These are phyloP conservation scores for Hyposoter didymator DNA, from an alignment of 2,888 invertebrate species.

Conservation along the genomic window DNA sequence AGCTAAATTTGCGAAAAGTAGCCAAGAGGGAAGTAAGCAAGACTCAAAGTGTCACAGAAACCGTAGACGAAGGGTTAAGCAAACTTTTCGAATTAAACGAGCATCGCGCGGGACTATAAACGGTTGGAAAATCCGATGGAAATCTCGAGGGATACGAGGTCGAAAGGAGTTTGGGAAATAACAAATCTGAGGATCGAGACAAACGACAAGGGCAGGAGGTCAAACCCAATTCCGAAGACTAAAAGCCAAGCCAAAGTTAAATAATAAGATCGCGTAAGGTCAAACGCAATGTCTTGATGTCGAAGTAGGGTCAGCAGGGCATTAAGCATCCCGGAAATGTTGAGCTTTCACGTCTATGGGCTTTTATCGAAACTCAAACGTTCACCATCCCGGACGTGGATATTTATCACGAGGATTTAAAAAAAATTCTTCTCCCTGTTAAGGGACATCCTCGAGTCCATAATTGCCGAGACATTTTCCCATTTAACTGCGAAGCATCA, in stretches of 20 bases:
- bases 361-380: not conserved
- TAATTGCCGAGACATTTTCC: not conserved
- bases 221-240: constrained; percentile 3
- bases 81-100: not conserved
- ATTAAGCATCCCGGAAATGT: not conserved
- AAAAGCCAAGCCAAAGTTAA: not conserved
- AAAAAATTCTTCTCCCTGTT: not conserved
- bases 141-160: not conserved
- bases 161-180: not conserved
- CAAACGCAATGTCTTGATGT: not conserved
- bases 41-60: not conserved
- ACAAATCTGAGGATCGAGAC: not conserved
- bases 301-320: not conserved
- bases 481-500: not conserved
- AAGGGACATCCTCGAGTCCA: not conserved
- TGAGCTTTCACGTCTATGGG: not conserved
- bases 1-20: constrained; percentile 21
- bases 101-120: not conserved
- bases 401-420: not conserved
- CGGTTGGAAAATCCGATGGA: not conserved
- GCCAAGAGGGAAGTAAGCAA: constrained; percentile 1
- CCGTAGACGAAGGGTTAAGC: not conserved
- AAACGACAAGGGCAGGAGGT: not conserved
- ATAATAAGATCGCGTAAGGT: not conserved
- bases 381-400: not conserved